phyloP scores from a whole-genome alignment of 2,797 vertebrate genomes.

The Xerus rutilus region DNA sequence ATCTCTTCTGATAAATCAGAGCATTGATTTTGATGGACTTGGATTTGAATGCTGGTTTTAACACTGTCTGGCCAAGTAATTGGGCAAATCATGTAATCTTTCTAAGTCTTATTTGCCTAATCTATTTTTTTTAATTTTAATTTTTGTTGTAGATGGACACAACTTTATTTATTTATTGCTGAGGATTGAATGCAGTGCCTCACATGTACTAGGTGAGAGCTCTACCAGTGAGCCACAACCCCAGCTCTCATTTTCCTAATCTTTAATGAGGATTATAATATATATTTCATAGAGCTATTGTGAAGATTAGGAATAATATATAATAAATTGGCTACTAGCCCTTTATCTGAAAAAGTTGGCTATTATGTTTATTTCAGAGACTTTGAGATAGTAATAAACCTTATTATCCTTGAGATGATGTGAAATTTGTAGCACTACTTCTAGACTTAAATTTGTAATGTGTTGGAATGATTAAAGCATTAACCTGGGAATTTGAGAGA shows the following conservation, averaged over 20 bases:
- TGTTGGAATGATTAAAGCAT: neutral
- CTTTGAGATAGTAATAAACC: neutral
- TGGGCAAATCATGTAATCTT: neutral
- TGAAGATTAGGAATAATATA: constrained; percentile 11
- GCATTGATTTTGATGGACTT: neutral
- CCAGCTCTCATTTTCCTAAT: neutral
- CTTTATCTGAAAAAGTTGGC: neutral
- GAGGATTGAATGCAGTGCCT: too few relatives aligned
- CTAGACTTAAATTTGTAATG: neutral
- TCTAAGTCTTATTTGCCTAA: neutral
- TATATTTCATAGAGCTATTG: neutral
- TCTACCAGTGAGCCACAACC: too few relatives aligned
- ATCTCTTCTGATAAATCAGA: neutral
- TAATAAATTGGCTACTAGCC: neutral
- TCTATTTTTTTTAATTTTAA: too few relatives aligned
- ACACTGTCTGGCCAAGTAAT: neutral
- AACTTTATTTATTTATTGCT: too few relatives aligned
- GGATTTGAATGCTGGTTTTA: neutral
- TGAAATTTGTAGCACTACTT: neutral
- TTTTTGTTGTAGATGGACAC: too few relatives aligned
- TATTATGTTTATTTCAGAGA: constrained; percentile 24
- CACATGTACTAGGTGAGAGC: too few relatives aligned
- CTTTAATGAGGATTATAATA: too few relatives aligned
- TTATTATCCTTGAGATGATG: neutral
- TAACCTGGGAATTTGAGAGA: neutral